phyloP scores from a whole-genome alignment of 2,797 vertebrate genomes.

The Antennarius maculatus region DNA sequence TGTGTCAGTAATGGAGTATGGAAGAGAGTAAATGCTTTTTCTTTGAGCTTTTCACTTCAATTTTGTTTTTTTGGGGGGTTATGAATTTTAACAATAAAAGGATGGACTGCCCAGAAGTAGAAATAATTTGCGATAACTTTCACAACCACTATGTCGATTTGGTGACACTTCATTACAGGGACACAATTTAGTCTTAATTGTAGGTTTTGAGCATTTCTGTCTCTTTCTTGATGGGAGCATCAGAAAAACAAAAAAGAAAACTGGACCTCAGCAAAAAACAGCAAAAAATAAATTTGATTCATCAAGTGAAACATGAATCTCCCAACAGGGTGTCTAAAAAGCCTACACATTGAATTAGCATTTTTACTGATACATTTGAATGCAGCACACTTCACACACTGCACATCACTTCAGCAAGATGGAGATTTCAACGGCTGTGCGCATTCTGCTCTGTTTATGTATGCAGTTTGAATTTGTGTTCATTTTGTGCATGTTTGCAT shows the following conservation, averaged over 20 bases:
- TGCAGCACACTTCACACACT: slow-evolving; percentile 12
- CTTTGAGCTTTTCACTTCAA: slow-evolving; percentile 12
- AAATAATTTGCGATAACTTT: slow-evolving; percentile 16
- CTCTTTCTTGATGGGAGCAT: slow-evolving; percentile 45
- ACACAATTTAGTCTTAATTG: slow-evolving; percentile 13
- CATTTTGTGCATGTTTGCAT: slow-evolving; percentile 14
- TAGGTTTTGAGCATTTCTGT: slow-evolving; percentile 23
- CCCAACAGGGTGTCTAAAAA: slow-evolving; percentile 46
- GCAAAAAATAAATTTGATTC: slow-evolving; percentile 25
- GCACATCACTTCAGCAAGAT: slow-evolving; percentile 27
- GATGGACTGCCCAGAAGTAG: slow-evolving; percentile 3
- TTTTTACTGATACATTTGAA: slow-evolving; percentile 49
- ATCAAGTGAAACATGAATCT: slow-evolving; percentile 45
- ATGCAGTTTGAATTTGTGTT: neutral
- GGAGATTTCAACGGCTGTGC: slow-evolving; percentile 8
- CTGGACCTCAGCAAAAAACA: slow-evolving; percentile 23
- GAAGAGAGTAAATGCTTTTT: slow-evolving; percentile 12
- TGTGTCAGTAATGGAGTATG: slow-evolving; percentile 9
- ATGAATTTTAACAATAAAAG: slow-evolving; percentile 21
- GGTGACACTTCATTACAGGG: neutral
- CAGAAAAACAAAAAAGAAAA: slow-evolving; percentile 34
- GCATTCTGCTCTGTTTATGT: neutral
- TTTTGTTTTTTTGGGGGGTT: slow-evolving; percentile 8
- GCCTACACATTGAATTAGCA: slow-evolving; percentile 59
- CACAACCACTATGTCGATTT: neutral